Base-by-base conservation (phyloP, 2,113 vertebrate species). In the Perca fluviatilis region DNA sequence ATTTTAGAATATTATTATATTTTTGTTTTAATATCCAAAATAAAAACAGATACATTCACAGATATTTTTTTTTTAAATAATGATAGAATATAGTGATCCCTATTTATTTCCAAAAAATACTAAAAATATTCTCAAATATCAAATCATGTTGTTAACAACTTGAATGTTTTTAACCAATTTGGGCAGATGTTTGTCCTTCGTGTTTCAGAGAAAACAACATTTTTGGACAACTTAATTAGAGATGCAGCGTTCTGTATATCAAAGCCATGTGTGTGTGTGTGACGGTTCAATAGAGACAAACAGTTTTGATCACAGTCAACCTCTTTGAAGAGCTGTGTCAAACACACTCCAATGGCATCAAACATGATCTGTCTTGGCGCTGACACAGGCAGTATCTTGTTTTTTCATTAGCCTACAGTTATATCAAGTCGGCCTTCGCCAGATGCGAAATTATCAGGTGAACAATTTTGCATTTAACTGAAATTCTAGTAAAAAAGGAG, bases 371-470 rank as follows among this genome's bases (percentile, higher is more conserved):
- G 3, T 66, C 46, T 78, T 50, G 56, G 47, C 78, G 51, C 25
- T 43, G 30, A 71, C 60, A 63, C n/a, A 54, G 47, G 9, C 23
- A 0, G 4, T 3, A 13, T 49, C 56, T 62, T 53, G 50, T 53
- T 75, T 61, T 57, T 67, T 61, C n/a, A 58, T 64, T 54, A 43
- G 40, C 40, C 40, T 43, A 19, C 3, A 79, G 4, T 64, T 51
- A n/a, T 43, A 83, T 89, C 71, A 71, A 14, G 18, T 47, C 23
- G 30, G 30, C 56, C 18, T 64, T 46, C 0, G 25, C 50, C 78
- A 88, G 75, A 82, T 60, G 64, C 13, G 43, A 8, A 87, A 88
- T 85, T 49, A 89, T 76, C 71, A 63, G 68, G 54, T 78, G 54
- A 84, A 83, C 65, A 80, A 67, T 80, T 77, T 85, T 33, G 50